A percentile compares a stretch with the other conserved stretches of the same genome.
Evolutionary conservation across 2,888 invertebrate genomes (phyloP).

Genomic region (Mylabris sibirica): DNA sequence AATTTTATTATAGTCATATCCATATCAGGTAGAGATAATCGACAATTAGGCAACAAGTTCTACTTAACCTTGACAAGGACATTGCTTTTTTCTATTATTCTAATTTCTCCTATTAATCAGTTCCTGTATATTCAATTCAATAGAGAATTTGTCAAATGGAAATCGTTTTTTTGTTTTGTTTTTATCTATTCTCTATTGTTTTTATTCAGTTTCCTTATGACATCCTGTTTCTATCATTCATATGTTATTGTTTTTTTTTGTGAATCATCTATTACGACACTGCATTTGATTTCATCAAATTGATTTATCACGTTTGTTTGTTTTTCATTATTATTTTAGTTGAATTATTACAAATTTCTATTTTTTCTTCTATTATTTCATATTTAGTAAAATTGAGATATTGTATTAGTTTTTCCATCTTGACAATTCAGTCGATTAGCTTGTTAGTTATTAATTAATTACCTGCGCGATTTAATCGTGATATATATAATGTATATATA

Average conservation of each 20-base stretch:
- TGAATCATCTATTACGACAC: slow-evolving; percentile 7
- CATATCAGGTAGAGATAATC: slow-evolving; percentile 31
- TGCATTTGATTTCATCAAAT: background rate
- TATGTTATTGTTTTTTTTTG: background rate
- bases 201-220: background rate
- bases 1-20: slow-evolving; percentile 12
- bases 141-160: background rate
- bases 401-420: background rate
- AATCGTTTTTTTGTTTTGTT: background rate
- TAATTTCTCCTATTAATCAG: background rate
- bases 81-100: slow-evolving; percentile 9
- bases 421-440: background rate
- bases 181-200: too few species aligned
- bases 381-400: background rate
- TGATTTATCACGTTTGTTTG: background rate
- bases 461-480: background rate
- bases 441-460: background rate
- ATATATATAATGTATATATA: background rate
- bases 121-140: slow-evolving; percentile 21
- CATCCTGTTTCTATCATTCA: background rate
- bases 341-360: background rate
- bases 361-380: background rate
- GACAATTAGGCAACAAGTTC: slow-evolving; percentile 26
- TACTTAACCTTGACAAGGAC: slow-evolving; percentile 31
- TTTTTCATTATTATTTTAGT: background rate